Conservation (phyloP, 2,888 invertebrate genomes). For the Cosmia pyralina region DNA sequence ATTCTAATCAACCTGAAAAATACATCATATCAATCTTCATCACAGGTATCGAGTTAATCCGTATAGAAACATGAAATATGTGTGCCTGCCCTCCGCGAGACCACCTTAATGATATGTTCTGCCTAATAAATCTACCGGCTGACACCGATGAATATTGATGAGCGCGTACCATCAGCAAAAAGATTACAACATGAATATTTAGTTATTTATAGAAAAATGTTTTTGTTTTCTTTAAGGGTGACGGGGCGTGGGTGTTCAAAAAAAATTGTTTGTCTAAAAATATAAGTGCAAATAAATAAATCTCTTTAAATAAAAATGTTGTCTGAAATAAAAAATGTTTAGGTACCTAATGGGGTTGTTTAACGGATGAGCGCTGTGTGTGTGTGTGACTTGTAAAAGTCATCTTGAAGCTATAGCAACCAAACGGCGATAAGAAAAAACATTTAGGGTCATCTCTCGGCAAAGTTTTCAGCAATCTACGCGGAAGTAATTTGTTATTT, state of each 20-base stretch:
- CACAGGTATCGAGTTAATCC: conserved; percentile 67
- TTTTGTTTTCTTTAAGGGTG: conserved; percentile 14
- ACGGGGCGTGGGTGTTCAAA: neutral
- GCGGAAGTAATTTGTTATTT: too few species aligned
- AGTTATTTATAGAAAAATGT: conserved; percentile 16
- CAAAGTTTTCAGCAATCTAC: too few species aligned
- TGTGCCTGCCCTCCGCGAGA: conserved; percentile 53
- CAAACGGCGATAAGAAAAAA: too few species aligned
- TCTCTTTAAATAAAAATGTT: too few species aligned
- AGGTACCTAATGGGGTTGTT: too few species aligned
- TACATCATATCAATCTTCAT: conserved; percentile 67
- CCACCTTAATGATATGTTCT: conserved; percentile 74
- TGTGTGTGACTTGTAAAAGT: too few species aligned
- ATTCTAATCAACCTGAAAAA: conserved; percentile 52
- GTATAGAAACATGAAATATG: conserved; percentile 65
- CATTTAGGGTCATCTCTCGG: too few species aligned
- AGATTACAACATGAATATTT: conserved; percentile 48
- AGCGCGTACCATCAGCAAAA: conserved; percentile 55
- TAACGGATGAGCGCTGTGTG: too few species aligned
- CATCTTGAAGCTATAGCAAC: too few species aligned
- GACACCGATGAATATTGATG: conserved; percentile 85
- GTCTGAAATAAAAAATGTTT: too few species aligned
- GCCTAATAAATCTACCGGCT: conserved; percentile 78
- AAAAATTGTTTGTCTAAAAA: neutral
- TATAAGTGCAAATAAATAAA: too few species aligned